Conservation (phyloP, 2,113 vertebrate genomes). For the Balaeniceps rex region DNA sequence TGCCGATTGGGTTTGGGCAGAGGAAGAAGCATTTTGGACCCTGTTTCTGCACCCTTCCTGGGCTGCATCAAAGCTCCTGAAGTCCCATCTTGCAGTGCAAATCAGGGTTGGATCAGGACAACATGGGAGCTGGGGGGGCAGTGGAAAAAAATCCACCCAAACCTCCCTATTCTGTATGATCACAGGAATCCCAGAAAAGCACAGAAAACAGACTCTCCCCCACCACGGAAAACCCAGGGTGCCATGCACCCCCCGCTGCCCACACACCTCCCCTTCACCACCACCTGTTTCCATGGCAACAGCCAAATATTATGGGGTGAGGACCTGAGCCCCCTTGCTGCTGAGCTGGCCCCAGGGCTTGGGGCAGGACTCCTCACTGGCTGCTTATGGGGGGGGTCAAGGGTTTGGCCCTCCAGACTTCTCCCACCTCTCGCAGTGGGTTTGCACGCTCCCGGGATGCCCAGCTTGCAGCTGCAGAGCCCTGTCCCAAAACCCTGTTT, state of each 20-base stretch:
- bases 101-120: rapidly evolving
- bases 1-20: neutral
- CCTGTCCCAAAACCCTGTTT: neutral
- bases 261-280: neutral
- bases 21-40: neutral
- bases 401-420: neutral
- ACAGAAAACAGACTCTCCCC: neutral
- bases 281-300: neutral
- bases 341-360: neutral
- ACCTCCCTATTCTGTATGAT: neutral
- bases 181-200: neutral
- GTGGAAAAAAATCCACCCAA: neutral
- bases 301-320: neutral
- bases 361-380: neutral
- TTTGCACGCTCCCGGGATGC: too few relatives aligned
- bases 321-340: neutral
- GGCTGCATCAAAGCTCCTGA: neutral
- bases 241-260: rapidly evolving
- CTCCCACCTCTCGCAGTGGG: neutral
- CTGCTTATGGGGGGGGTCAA: rapidly evolving
- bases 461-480: neutral
- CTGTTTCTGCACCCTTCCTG: neutral
- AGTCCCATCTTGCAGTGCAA: neutral
- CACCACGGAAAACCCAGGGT: neutral
- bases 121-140: neutral